Conservation (phyloP, 1,140 invertebrate genomes). For the Drosophila yakuba region DNA sequence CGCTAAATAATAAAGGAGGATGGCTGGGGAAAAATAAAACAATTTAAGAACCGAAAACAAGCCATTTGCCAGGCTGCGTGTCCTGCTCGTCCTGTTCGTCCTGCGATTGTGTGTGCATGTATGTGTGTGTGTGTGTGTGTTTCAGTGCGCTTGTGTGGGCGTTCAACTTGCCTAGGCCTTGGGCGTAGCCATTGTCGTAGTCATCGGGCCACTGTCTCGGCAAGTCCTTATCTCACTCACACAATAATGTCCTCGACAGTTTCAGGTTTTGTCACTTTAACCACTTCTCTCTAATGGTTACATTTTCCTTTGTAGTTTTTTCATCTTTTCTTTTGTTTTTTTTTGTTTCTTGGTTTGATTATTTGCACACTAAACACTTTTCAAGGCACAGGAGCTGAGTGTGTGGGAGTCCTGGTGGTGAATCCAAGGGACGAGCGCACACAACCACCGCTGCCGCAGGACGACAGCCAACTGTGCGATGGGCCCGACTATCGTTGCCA, state of each 20-base stretch:
- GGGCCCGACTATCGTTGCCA: conserved; percentile 25
- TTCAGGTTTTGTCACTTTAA: conserved; percentile 41
- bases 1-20: conserved; percentile 50
- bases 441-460: conserved; percentile 77
- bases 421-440: conserved; percentile 62
- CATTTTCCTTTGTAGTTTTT: conserved; percentile 3
- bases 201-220: conserved; percentile 31
- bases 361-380: conserved; percentile 44
- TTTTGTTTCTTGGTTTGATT: conserved; percentile 1
- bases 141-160: conserved; percentile 30
- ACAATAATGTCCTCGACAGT: conserved; percentile 41
- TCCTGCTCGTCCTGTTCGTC: conserved; percentile 1
- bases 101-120: conserved; percentile 3
- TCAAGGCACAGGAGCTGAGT: conserved; percentile 33
- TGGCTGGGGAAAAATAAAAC: conserved; percentile 50
- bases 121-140: no score
- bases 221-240: conserved; percentile 34
- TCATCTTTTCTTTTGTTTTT: conserved; percentile 2
- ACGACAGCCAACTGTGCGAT: conserved; percentile 79
- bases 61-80: conserved; percentile 60
- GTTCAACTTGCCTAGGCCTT: conserved; percentile 54
- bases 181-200: conserved; percentile 66
- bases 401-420: conserved; percentile 32
- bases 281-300: conserved; percentile 15
- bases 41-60: conserved; percentile 68